phyloP scores from a whole-genome alignment of 2,888 invertebrate genomes.

The Drosophila falleni region DNA sequence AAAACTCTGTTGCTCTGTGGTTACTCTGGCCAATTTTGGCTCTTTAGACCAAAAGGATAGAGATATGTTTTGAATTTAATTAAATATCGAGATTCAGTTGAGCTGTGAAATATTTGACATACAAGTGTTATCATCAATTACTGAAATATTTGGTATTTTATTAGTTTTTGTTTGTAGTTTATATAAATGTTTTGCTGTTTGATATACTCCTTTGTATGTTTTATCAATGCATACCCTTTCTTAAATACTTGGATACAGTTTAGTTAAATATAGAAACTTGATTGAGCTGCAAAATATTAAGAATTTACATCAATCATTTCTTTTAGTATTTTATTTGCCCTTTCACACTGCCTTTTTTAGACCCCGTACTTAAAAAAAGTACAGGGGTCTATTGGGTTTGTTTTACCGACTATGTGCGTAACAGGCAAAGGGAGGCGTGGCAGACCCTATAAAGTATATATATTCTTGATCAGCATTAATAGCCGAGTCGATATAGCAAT shows the following conservation, averaged over 20 bases:
- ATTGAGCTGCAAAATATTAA: too few relatives aligned
- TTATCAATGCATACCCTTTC: background rate
- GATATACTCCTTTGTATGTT: background rate
- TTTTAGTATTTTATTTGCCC: too few relatives aligned
- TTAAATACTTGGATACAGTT: background rate
- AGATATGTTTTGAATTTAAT: conserved; percentile 16
- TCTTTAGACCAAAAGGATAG: background rate
- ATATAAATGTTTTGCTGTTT: background rate
- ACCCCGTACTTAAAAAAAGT: too few relatives aligned
- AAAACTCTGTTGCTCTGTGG: conserved; percentile 26
- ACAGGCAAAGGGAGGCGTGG: too few relatives aligned
- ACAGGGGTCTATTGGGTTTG: too few relatives aligned
- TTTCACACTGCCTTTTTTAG: too few relatives aligned
- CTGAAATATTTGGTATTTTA: background rate
- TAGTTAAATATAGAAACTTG: background rate
- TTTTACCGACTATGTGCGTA: too few relatives aligned
- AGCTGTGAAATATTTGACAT: conserved; percentile 3
- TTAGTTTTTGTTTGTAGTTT: background rate
- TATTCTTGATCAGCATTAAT: too few relatives aligned
- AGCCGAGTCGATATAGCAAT: too few relatives aligned
- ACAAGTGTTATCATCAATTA: background rate
- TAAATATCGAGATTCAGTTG: conserved; percentile 17
- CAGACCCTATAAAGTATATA: too few relatives aligned
- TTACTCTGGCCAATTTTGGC: background rate
- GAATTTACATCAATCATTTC: too few relatives aligned